Evolutionary conservation across 2,113 vertebrate genomes (phyloP), one percentile per base, ranked within the genome.

Genomic region (Indicator indicator): DNA sequence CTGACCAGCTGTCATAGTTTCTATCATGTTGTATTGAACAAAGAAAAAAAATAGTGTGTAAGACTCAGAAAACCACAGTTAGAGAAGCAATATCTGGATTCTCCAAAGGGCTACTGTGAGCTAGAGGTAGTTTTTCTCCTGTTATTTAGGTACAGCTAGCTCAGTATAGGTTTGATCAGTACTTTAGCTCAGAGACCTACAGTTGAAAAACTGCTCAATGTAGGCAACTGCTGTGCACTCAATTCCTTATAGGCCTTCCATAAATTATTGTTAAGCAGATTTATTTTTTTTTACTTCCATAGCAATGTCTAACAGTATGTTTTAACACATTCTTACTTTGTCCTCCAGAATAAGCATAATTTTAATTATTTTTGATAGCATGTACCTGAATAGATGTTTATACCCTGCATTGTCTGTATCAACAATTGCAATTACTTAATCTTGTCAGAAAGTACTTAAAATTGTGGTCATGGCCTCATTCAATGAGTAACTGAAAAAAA

Each of bases 391-490:
- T 50, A 83, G 24, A 36, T 78, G 93, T 93, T 83, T 78, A 44
- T 84, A 78, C 12, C 18, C 70, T 75, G 14, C 0, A 1, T 91
- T 90, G 50, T 83, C 73, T 93, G 36, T 83, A 58, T 86, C 69
- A 88, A 83, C 54, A 58, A 58, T 52, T 82, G 59, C 73, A 95
- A 93, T 95, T 95, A 93, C 91, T 95, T 93, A 72, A 62, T 95
- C 89, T 88, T 91, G 85, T 90, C 93, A 94, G 70, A 73, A 94
- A 65, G 79, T 93, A 85, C 84, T 95, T 91, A 94, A 4, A 65
- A 2, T 88, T 88, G 93, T 95, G 85, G 90, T 95, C 95, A 90
- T 90, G 90, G 91, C 93, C 93, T 95, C 90, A 84, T 91, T 96
- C 93, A 95, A 2, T 78, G 79, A 40, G 18, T 91, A 95, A 62